Evolutionary conservation across 2,888 invertebrate genomes (phyloP).

Genomic region (Harpagoxenus sublaevis): DNA sequence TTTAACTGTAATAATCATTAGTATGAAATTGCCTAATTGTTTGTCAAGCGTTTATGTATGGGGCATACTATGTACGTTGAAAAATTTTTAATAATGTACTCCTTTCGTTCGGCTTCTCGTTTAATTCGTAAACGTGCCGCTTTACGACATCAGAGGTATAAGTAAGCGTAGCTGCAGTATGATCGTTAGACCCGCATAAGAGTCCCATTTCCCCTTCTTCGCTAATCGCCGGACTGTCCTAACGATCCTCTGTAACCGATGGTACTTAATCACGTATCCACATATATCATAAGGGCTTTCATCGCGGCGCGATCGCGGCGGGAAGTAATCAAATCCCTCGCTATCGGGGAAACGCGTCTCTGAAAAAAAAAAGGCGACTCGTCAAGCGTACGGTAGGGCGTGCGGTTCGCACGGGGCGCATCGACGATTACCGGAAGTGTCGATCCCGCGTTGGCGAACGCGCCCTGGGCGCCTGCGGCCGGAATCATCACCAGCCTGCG

Average conservation of each 20-base stretch:
- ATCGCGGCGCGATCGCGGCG: neutral
- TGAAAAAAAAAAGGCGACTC: constrained; percentile 22
- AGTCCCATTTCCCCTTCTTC: constrained; percentile 2
- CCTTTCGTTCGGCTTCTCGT: neutral
- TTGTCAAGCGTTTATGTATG: neutral
- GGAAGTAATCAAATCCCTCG: constrained; percentile 42
- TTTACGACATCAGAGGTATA: neutral
- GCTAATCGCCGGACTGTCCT: neutral
- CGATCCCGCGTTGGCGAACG: constrained; percentile 39
- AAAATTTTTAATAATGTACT: neutral
- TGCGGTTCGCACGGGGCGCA: constrained; percentile 47
- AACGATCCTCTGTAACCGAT: constrained; percentile 20
- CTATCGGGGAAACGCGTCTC: constrained; percentile 31
- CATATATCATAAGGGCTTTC: constrained; percentile 6
- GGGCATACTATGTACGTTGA: neutral
- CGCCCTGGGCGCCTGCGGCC: constrained; percentile 47
- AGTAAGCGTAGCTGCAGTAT: neutral
- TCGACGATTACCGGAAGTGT: constrained; percentile 67
- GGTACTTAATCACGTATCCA: constrained; percentile 6
- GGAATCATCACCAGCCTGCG: constrained; percentile 55
- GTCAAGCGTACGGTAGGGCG: constrained; percentile 57
- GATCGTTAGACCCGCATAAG: neutral
- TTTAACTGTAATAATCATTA: constrained; percentile 31
- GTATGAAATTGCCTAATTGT: neutral
- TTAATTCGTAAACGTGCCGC: neutral